Evolutionary conservation across 2,113 vertebrate species (phyloP).

Genomic region (Patagioenas fasciata): DNA sequence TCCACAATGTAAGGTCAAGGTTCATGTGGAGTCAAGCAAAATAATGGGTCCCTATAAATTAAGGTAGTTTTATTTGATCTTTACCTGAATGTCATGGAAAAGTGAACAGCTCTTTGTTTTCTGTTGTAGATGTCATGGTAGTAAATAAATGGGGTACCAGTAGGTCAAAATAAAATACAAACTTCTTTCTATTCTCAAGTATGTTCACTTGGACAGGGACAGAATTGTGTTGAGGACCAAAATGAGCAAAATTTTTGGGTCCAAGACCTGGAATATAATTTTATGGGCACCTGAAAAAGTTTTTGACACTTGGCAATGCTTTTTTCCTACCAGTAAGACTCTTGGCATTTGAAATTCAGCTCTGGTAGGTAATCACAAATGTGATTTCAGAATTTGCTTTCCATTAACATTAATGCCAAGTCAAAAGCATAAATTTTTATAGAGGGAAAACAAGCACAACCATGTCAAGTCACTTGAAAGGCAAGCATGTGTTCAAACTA

Average conservation of each 20-base stretch:
- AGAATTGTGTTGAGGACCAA: not conserved
- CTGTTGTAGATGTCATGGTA: not conserved
- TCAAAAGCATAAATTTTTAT: not conserved
- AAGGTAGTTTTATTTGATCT: not conserved
- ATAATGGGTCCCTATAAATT: not conserved
- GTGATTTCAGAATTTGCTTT: slow-evolving; percentile 18
- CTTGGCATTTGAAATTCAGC: not conserved
- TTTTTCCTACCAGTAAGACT: not conserved
- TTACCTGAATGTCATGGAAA: not conserved
- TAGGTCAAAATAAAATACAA: not conserved
- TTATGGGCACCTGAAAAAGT: not conserved
- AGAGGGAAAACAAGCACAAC: not conserved
- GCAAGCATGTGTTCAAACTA: not conserved
- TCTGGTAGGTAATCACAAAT: not conserved
- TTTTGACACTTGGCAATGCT: not conserved
- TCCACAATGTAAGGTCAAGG: not conserved
- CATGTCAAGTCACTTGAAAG: not conserved
- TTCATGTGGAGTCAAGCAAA: not conserved
- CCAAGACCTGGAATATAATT: not conserved
- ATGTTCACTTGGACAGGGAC: not conserved
- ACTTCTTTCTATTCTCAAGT: not conserved
- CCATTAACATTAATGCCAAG: slow-evolving; percentile 15
- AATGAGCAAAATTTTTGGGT: not conserved
- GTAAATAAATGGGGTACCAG: not conserved
- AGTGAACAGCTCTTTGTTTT: not conserved